phyloP scores from a whole-genome alignment of 2,888 invertebrate species.

The Polydrusus pterygomalis region DNA sequence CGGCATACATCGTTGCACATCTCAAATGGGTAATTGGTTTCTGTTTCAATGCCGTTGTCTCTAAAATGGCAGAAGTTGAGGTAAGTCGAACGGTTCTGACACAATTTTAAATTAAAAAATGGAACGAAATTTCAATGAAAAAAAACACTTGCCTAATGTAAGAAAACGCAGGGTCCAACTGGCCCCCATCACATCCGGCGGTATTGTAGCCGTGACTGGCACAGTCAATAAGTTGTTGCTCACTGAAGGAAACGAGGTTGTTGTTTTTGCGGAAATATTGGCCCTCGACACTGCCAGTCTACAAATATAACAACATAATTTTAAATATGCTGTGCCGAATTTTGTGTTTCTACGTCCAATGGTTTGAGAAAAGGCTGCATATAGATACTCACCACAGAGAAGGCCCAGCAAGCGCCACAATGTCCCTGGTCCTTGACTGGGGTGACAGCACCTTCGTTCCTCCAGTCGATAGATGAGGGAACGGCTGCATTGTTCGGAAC shows the following conservation, averaged over 20 bases:
- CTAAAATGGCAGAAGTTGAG: conserved; percentile 19
- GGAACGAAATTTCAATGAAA: no score
- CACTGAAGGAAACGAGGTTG: conserved; percentile 73
- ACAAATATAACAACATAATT: conserved; percentile 26
- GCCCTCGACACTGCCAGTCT: conserved; percentile 76
- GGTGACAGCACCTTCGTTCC: conserved; percentile 47
- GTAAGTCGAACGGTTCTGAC: no score
- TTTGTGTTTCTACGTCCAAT: no score
- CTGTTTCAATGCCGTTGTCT: conserved; percentile 59
- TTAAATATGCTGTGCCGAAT: no score
- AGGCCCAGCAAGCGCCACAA: conserved; percentile 53
- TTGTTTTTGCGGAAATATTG: conserved; percentile 73
- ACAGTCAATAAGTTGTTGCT: conserved; percentile 76
- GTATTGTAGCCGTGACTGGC: conserved; percentile 70
- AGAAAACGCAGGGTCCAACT: conserved; percentile 72
- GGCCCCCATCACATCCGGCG: conserved; percentile 74
- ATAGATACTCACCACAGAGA: conserved; percentile 43
- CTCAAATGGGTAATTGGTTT: conserved; percentile 74
- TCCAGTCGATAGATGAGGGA: conserved; percentile 51
- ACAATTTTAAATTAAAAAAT: no score
- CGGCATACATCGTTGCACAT: conserved; percentile 59
- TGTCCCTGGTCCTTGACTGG: conserved; percentile 47
- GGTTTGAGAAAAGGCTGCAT: not conserved
- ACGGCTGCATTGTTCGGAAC: conserved; percentile 26
- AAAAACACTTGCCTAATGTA: conserved; percentile 62